phyloP scores from a whole-genome alignment of 2,888 invertebrate genomes.

The Polylopha cassiicola region DNA sequence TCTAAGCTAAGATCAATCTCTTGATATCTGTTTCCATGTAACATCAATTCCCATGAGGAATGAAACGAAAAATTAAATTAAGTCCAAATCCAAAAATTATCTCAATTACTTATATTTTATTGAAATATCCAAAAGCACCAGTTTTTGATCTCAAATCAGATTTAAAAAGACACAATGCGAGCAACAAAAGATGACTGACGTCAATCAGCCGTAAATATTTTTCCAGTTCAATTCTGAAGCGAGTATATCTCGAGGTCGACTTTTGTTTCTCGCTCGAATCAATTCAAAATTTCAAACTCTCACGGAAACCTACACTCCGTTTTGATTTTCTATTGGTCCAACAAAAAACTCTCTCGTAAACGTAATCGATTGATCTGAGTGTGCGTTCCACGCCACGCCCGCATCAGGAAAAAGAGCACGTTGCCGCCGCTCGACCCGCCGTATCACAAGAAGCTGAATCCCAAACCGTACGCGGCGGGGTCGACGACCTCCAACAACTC shows the following conservation, averaged over 20 bases:
- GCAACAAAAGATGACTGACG: constrained; percentile 32
- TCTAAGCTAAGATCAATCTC: constrained; percentile 67
- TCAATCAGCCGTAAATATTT: no score
- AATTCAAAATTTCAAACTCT: constrained; percentile 23
- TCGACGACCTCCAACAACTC: constrained; percentile 84
- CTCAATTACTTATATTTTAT: constrained; percentile 36
- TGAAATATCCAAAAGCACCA: constrained; percentile 74
- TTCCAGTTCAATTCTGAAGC: no score
- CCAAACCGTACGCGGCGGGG: constrained; percentile 82
- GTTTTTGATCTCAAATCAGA: constrained; percentile 52
- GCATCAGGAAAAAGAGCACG: constrained; percentile 90
- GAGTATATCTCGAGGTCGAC: no score
- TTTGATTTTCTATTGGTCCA: constrained; percentile 36
- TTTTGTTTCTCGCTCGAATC: constrained; percentile 34
- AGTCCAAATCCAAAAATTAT: constrained; percentile 48
- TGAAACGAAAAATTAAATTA: constrained; percentile 72
- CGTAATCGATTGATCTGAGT: constrained; percentile 77
- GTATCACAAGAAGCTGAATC: constrained; percentile 89
- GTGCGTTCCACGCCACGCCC: constrained; percentile 76
- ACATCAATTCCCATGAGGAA: constrained; percentile 74
- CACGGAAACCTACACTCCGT: constrained; percentile 48
- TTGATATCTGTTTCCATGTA: constrained; percentile 51
- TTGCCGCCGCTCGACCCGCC: constrained; percentile 93
- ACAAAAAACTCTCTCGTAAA: constrained; percentile 50
- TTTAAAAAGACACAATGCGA: constrained; percentile 35